These are phyloP conservation scores for Bursaphelenchus okinawaensis DNA, from an alignment of 2,888 invertebrate species.

Conservation along the genomic window DNA sequence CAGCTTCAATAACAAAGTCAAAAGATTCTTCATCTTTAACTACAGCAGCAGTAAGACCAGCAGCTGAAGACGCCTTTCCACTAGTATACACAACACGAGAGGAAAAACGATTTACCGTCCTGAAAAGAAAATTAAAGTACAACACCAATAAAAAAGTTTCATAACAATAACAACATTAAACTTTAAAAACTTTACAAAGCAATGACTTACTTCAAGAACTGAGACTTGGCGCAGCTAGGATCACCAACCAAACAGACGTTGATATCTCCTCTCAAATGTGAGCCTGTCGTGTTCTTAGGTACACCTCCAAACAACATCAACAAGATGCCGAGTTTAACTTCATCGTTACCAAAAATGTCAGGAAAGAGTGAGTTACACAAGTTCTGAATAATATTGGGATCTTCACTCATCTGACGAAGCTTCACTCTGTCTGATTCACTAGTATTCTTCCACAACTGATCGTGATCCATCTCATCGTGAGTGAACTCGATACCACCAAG, in stretches of 20 bases:
- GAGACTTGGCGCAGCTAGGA: slow-evolving; percentile 96
- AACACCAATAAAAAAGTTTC: not conserved
- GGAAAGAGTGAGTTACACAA: slow-evolving; percentile 86
- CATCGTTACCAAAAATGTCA: slow-evolving; percentile 73
- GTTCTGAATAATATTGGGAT: slow-evolving; percentile 79
- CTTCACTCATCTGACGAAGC: slow-evolving; percentile 67
- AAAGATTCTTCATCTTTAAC: slow-evolving; percentile 93
- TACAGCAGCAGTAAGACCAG: slow-evolving; percentile 96
- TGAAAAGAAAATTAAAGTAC: slow-evolving; percentile 20
- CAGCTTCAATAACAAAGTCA: slow-evolving; percentile 98
- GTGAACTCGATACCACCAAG: slow-evolving; percentile 79
- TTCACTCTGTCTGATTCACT: slow-evolving; percentile 70
- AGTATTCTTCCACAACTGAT: slow-evolving; percentile 61
- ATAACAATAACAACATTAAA: not conserved
- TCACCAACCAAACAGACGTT: slow-evolving; percentile 97
- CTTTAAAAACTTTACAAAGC: not conserved
- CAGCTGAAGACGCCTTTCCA: slow-evolving; percentile 89
- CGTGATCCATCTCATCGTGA: slow-evolving; percentile 78
- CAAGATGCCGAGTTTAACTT: slow-evolving; percentile 76
- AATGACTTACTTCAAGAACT: slow-evolving; percentile 73
- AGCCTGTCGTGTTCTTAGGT: slow-evolving; percentile 77
- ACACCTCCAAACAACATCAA: slow-evolving; percentile 96
- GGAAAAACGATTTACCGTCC: slow-evolving; percentile 75
- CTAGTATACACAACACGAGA: slow-evolving; percentile 96
- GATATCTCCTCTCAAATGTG: slow-evolving; percentile 86